Conservation (phyloP, 2,113 vertebrate species). For the Sceloporus undulatus region DNA sequence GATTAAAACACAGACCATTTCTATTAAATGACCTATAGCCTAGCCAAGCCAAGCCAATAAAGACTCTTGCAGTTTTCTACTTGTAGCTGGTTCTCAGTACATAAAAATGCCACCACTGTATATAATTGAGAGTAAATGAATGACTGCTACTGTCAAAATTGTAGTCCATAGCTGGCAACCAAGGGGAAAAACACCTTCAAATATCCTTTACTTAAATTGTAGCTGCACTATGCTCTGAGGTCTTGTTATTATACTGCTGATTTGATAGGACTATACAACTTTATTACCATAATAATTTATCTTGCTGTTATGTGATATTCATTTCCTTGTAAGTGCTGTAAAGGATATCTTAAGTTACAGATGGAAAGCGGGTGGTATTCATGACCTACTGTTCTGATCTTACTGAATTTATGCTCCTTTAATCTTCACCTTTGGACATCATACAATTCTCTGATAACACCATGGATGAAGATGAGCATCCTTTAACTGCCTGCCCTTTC, state of each 20-base stretch:
- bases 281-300: conserved; percentile 8
- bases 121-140: not conserved
- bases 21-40: not conserved
- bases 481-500: not conserved
- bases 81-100: not conserved
- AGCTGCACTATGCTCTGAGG: not conserved
- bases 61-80: not conserved
- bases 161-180: not conserved
- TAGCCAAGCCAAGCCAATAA: not conserved
- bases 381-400: not conserved
- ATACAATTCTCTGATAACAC: not conserved
- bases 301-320: not conserved
- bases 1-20: not conserved
- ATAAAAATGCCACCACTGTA: not conserved
- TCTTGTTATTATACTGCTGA: not conserved
- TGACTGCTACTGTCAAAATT: not conserved
- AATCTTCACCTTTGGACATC: not conserved
- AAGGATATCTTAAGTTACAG: not conserved
- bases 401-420: not conserved
- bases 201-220: not conserved
- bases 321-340: not conserved
- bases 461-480: not conserved
- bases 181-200: not conserved
- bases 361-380: not conserved
- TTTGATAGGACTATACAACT: not conserved